Evolutionary conservation across 1,140 invertebrate genomes (phyloP).

Genomic region (Physella acuta): DNA sequence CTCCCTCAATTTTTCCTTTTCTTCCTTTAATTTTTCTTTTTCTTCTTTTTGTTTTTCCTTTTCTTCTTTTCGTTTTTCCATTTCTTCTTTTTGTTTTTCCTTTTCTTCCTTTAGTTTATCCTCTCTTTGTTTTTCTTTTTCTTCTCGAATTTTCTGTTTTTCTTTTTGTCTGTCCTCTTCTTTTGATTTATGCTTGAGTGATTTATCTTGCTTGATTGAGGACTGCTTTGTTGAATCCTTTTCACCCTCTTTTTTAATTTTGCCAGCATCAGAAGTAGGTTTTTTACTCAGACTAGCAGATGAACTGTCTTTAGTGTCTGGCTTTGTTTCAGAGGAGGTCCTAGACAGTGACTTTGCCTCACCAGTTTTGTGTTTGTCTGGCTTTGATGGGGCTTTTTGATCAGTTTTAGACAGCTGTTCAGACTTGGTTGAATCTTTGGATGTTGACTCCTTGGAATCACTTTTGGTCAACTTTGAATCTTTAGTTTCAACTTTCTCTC

Average conservation of each 20-base stretch:
- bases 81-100: slow-evolving; percentile 17
- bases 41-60: slow-evolving; percentile 22
- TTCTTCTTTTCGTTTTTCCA: slow-evolving; percentile 22
- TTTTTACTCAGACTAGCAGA: too few relatives aligned
- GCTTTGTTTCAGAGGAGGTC: neutral
- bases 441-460: neutral
- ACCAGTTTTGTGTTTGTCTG: neutral
- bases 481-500: slow-evolving; percentile 11
- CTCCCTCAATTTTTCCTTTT: slow-evolving; percentile 11
- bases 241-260: slow-evolving; percentile 35
- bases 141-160: slow-evolving; percentile 24
- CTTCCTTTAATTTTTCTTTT: slow-evolving; percentile 31
- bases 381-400: slow-evolving; percentile 17
- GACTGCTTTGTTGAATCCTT: slow-evolving; percentile 19
- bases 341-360: neutral
- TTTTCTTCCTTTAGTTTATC: slow-evolving; percentile 24
- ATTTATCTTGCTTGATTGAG: slow-evolving; percentile 25
- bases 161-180: slow-evolving; percentile 15
- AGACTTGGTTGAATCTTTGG: neutral
- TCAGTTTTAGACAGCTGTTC: slow-evolving; percentile 16
- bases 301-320: slow-evolving; percentile 11
- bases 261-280: slow-evolving; percentile 32
- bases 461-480: neutral
- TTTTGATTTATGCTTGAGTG: slow-evolving; percentile 27
- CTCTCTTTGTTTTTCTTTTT: slow-evolving; percentile 32